Evolutionary conservation across 2,113 vertebrate species (phyloP).

Genomic region (Brevimyrus niger): DNA sequence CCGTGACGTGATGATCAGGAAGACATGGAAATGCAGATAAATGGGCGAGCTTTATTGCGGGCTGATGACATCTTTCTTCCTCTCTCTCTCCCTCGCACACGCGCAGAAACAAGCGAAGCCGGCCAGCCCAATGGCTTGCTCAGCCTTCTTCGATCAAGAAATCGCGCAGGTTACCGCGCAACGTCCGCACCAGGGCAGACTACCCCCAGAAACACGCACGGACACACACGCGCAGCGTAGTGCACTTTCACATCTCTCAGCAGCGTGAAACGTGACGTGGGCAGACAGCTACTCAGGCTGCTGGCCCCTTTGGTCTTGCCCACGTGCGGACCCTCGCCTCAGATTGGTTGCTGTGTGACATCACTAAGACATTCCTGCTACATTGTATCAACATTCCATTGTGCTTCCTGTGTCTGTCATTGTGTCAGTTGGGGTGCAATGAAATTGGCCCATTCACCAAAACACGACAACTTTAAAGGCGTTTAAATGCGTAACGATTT

Average conservation of each 20-base stretch:
- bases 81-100: neutral
- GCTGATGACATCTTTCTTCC: slow-evolving; percentile 1
- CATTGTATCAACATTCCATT: neutral
- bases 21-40: neutral
- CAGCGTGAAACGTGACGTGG: neutral
- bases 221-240: neutral
- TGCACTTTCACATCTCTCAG: neutral
- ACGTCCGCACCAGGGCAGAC: neutral
- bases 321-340: neutral
- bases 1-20: neutral
- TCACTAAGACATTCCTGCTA: neutral
- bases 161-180: neutral
- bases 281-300: neutral
- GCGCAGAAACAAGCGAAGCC: neutral
- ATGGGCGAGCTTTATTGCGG: neutral
- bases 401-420: neutral
- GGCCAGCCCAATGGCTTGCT: neutral
- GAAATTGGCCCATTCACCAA: neutral
- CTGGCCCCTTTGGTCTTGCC: neutral
- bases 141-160: neutral
- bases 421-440: neutral
- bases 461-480: neutral
- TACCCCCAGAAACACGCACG: neutral
- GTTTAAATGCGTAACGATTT: neutral
- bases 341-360: neutral